Evolutionary conservation across 1,140 invertebrate species (phyloP).

Genomic region (Eumaeus atala): DNA sequence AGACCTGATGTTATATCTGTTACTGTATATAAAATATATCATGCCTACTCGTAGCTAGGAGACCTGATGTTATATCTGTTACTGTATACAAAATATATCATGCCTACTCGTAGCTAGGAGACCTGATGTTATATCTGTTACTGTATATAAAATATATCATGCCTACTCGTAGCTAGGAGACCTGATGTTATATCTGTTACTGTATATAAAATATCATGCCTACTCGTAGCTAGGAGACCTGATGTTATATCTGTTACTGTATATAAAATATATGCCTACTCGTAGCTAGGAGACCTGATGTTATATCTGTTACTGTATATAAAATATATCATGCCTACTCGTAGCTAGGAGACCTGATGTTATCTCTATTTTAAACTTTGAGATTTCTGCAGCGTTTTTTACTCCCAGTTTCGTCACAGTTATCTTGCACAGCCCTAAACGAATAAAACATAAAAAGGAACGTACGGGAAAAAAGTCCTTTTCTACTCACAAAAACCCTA

Average conservation of each 20-base stretch:
- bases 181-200: too few species aligned
- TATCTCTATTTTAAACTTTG: conserved; percentile 18
- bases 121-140: too few species aligned
- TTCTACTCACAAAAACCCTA: conserved; percentile 66
- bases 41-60: not conserved
- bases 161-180: too few species aligned
- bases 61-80: conserved; percentile 12
- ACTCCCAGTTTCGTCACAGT: conserved; percentile 57
- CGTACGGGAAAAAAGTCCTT: conserved; percentile 70
- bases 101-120: too few species aligned
- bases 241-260: too few species aligned
- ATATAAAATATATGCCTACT: not conserved
- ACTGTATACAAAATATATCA: too few species aligned
- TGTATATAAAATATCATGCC: too few species aligned
- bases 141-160: too few species aligned
- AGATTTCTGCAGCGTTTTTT: conserved; percentile 37
- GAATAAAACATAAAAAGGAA: conserved; percentile 72
- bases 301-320: conserved; percentile 2
- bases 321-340: too few species aligned
- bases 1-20: too few species aligned
- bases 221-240: too few species aligned
- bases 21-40: not conserved
- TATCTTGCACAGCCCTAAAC: conserved; percentile 68
- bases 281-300: not conserved
- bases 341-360: too few species aligned